phyloP scores from a whole-genome alignment of 1,140 invertebrate genomes.

The Drosophila orosa region DNA sequence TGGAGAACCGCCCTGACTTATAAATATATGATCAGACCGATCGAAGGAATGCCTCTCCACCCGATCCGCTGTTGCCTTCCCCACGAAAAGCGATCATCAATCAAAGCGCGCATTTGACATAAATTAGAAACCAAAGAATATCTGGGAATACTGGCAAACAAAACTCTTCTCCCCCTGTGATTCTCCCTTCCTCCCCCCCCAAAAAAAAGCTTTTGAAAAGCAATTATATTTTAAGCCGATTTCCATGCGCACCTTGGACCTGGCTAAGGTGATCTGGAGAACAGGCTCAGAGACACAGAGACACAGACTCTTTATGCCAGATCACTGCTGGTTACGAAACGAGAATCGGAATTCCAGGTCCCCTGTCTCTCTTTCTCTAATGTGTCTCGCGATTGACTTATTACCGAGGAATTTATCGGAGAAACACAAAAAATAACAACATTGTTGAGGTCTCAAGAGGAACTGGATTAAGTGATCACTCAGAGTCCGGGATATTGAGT shows the following conservation, averaged over 20 bases:
- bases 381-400: slow-evolving; percentile 47
- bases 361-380: slow-evolving; percentile 11
- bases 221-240: slow-evolving; percentile 79
- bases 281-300: slow-evolving; percentile 26
- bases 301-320: slow-evolving; percentile 32
- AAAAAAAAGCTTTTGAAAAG: slow-evolving; percentile 51
- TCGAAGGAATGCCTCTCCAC: slow-evolving; percentile 9
- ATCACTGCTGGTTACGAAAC: slow-evolving; percentile 46
- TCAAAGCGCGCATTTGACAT: slow-evolving; percentile 78
- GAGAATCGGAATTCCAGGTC: slow-evolving; percentile 47
- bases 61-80: neutral
- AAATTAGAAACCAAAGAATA: slow-evolving; percentile 80
- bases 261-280: slow-evolving; percentile 35
- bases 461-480: slow-evolving; percentile 44
- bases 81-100: slow-evolving; percentile 64
- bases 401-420: slow-evolving; percentile 46
- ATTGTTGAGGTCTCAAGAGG: slow-evolving; percentile 29
- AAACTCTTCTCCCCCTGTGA: neutral
- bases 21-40: slow-evolving; percentile 58
- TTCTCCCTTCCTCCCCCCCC: neutral
- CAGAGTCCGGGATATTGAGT: slow-evolving; percentile 5
- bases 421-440: slow-evolving; percentile 29
- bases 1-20: slow-evolving; percentile 68
- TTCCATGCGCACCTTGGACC: slow-evolving; percentile 58
- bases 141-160: slow-evolving; percentile 56